Base-by-base conservation (phyloP, 2,797 vertebrate species). In the Prionace glauca region DNA sequence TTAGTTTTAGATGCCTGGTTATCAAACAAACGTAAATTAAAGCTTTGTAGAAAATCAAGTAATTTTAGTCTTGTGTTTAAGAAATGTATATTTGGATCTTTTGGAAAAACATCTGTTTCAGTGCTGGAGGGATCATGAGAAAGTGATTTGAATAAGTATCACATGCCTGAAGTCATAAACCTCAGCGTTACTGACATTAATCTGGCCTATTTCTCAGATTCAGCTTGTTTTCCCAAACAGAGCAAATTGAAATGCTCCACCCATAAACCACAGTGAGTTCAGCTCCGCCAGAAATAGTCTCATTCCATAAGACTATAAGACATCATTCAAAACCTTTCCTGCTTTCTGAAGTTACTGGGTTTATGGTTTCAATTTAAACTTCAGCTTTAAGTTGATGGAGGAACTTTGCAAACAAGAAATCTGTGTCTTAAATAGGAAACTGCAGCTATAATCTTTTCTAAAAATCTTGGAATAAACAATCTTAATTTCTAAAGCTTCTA, bases 241-340 rank as follows among this genome's bases (percentile, higher is more conserved):
- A 60, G 86, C 26, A 90, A 90, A 90, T 90, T 90, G 56, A 90
- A 90, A 45, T 45, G 41, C 81, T 62, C 87, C 87, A 90, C 56
- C 29, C 86, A 62, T 8, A 62, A 90, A 60, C 60, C 24, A 0
- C 18, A 41, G 16, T 5, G 18, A 90, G 12, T 60, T 56, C 50
- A 60, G 50, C 29, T n/a, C 26, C 62, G 29, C 2, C 2, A 24
- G 5, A 87, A 50, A 50, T 11, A 86, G 67, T 69, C 67, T 69
- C 16, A 18, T 56, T 56, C 50, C 50, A 56, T 56, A 56, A 56
- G 50, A 56, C 50, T 7, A 56, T 56, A 56, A 56, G 50, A 56
- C 50, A 56, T 56, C 50, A 56, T 18, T 69, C 84, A 86, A 22
- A 22, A 0, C 56, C 16, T 0, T 65, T 65, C n/a, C 18, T 41